Conservation (phyloP, 23 tunicate genomes). For the Trididemnum clinides region DNA sequence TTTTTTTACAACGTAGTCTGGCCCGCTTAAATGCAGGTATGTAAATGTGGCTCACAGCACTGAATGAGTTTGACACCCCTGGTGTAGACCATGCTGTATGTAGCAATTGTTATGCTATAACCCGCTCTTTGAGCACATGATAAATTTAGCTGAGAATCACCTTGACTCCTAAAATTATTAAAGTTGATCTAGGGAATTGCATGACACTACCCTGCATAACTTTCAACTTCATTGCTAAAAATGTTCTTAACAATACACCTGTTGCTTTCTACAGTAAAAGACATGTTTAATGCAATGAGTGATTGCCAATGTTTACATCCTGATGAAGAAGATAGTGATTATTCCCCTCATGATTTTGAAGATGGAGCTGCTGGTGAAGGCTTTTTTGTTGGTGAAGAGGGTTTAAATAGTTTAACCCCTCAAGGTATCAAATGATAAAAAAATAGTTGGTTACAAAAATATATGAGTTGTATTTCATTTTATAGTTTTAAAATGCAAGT, state of each 20-base stretch:
- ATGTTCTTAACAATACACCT: background rate
- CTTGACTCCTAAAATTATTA: too few species aligned
- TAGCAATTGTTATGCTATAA: too few species aligned
- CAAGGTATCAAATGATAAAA: too few species aligned
- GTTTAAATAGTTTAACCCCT: slow-evolving; percentile 61
- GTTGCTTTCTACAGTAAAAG: slow-evolving; percentile 17
- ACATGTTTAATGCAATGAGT: slow-evolving; percentile 84
- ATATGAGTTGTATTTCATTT: background rate
- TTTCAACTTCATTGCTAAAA: background rate
- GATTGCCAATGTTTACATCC: slow-evolving; percentile 91
- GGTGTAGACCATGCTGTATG: too few species aligned
- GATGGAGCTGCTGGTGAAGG: slow-evolving; percentile 87
- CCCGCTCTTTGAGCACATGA: too few species aligned
- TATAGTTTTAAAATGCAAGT: background rate
- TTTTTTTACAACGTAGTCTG: too few species aligned
- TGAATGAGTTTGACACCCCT: too few species aligned
- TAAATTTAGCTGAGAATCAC: background rate
- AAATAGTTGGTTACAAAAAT: too few species aligned
- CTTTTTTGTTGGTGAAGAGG: slow-evolving; percentile 72
- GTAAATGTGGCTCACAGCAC: too few species aligned
- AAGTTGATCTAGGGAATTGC: too few species aligned
- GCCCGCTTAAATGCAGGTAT: too few species aligned
- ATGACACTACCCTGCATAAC: too few species aligned
- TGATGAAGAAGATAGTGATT: slow-evolving; percentile 68
- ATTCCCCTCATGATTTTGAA: slow-evolving; percentile 45